Evolutionary conservation across 2,888 invertebrate genomes (phyloP), one percentile per base, ranked within the genome.

Genomic region (Stenodera caucasica): DNA sequence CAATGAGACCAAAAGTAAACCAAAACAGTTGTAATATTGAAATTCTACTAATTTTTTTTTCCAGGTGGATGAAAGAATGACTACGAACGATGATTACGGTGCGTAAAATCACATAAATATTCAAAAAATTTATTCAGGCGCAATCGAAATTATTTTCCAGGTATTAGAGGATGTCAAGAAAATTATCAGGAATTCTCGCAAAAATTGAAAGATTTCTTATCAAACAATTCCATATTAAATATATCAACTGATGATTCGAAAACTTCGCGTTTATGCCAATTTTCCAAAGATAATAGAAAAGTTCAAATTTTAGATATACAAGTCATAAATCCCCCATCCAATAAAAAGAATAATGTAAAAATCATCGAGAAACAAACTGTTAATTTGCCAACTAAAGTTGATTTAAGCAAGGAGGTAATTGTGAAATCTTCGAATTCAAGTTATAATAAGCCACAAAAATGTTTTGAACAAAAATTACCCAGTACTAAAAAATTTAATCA

Each of bases 231-330:
- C 9, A 40, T 18, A 21, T 45, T 45, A 23, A 45, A 45, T 45
- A 2, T 6, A 23, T 11, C 40, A 18, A n/a, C 21, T 21, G 18
- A 3, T n/a, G 7, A 6, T 12, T 23, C 45, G 12, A 11, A 45
- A 45, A 21, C 23, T 12, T 2, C 45, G 1, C 45, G 2, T 21
- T 5, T 45, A 2, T 11, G 7, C 1, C 1, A 12, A 1, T 45
- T 45, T 7, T 45, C 45, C 2, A 45, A 45, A 3, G 18, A 45
- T n/a, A 12, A 45, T n/a, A 4, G 18, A 45, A 45, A 45, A 23
- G 45, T 45, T 5, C 21, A 45, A 45, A 45, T 45, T 7, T 23
- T 45, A 18, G 45, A 45, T 45, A n/a, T 45, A 45, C 21, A 45
- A 45, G 9, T 45, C 23, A 12, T 45, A 5, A 21, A 12, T 1